These are phyloP conservation scores for Drosophila sechellia DNA, from an alignment of 1,140 invertebrate species.

Conservation along the genomic window DNA sequence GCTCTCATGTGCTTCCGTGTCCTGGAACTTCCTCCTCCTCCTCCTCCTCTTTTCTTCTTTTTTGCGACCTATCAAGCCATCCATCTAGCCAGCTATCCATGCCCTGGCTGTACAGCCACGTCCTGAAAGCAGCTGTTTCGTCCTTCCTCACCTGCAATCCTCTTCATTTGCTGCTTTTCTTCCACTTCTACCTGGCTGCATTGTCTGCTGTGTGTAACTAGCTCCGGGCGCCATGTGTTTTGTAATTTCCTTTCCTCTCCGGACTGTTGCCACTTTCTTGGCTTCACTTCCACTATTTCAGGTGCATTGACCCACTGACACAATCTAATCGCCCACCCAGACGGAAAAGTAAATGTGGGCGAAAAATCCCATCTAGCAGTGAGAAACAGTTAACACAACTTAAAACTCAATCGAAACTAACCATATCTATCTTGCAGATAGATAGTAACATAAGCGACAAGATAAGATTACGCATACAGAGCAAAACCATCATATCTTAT, in stretches of 20 bases:
- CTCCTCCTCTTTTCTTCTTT: not conserved
- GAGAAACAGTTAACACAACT: not conserved
- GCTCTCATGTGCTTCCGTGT: conserved; percentile 62
- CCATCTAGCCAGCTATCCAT: conserved; percentile 19
- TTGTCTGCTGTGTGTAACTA: conserved; percentile 67
- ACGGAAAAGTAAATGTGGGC: not conserved
- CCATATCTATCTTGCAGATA: too few species aligned
- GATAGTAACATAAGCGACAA: not conserved
- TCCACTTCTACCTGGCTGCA: conserved; percentile 33
- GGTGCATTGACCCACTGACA: conserved; percentile 77
- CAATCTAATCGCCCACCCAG: conserved; percentile 33
- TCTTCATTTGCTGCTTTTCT: conserved; percentile 53
- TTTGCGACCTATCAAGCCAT: conserved; percentile 22
- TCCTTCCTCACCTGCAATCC: conserved; percentile 19
- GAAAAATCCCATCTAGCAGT: conserved; percentile 5
- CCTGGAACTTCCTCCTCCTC: conserved; percentile 1
- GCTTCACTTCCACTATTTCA: conserved; percentile 12
- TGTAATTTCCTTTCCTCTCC: conserved; percentile 54
- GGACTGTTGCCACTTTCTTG: conserved; percentile 33
- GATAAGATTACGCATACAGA: not conserved
- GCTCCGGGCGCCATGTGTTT: conserved; percentile 73
- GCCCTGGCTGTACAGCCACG: conserved; percentile 15
- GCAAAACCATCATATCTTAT: not conserved
- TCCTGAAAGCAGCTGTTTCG: conserved; percentile 38
- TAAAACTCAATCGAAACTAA: not conserved